Base-by-base conservation (phyloP, 2,113 vertebrate species). In the Pipra filicauda region DNA sequence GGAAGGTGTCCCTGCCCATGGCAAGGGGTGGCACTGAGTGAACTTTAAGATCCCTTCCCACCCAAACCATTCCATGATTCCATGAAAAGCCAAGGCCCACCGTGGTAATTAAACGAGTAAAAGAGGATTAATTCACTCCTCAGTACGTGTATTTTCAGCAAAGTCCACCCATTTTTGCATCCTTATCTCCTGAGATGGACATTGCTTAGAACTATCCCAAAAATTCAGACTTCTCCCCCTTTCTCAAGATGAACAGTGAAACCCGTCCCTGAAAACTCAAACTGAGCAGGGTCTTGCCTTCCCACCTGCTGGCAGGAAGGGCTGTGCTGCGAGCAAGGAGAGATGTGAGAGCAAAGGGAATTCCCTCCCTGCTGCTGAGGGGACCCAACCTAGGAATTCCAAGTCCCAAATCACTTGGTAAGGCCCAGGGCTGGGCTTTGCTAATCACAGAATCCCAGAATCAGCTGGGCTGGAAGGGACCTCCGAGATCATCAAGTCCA, bases 291-390 rank as follows among this genome's bases (percentile, higher is more conserved):
- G 4, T 12, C 28, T 35, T 17, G 35, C 13, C 54, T 52, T 55
- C 37, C 21, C 17, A 1, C 57, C 16, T 15, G 22, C 17, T 14
- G 21, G 27, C 49, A 17, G 30, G 23, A 52, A 4, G 52, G 51
- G 11, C 5, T 11, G 4, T 8, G 61, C 1, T 28, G 67, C 5
- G 71, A 37, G 57, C 1, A 30, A 31, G 31, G 37, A 9, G 37
- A 37, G 46, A 22, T 2, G 65, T 12, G 65, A 11, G 9, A 49
- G 37, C 39, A 17, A 35, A 4, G 58, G 55, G 57, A 41, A 16
- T 7, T 15, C 0, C 6, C 39, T 37, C 27, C 2, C 33, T 6
- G 3, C 48, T 4, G 14, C 57, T 28, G 1, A 4, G 14, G 5
- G 62, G 48, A 28, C 27, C 8, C 0, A 21, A 12, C 7, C 64